Evolutionary conservation across 2,797 vertebrate genomes (phyloP), one percentile per base, ranked within the genome.

Genomic region (Anas flavirostris): DNA sequence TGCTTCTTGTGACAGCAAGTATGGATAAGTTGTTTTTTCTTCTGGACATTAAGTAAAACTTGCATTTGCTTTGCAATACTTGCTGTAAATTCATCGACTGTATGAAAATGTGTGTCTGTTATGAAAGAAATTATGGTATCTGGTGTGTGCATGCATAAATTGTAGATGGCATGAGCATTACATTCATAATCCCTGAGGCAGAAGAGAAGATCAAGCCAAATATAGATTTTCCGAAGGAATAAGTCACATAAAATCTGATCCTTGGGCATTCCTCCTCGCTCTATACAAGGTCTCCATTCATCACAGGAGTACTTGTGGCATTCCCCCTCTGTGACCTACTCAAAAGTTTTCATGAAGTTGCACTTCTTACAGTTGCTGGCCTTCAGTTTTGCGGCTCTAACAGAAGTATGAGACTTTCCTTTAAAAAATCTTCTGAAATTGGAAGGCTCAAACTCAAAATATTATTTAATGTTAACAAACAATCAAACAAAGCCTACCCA

Each of bases 181-280:
- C 73, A 37, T 63, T 62, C 77, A 14, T 92, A 93, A 94, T 86
- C 90, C 86, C 86, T 13, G 56, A 60, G 56, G 77, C 83, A 86
- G 80, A 93, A 86, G 86, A 90, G 88, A 91, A 95, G 95, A 94
- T 96, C 91, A 95, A 19, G 74, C 91, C 67, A 43, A 60, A 86
- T 90, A 90, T 94, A 96, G 91, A 82, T 90, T 95, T 96, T 94
- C 96, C 33, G 1, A 58, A 90, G 88, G 88, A 86, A 93, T 94
- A 94, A 94, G 86, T 94, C 85, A 88, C 55, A 82, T 82, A 96
- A 86, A 96, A 96, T 31, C 88, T 96, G 96, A 96, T 95, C 96
- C 94, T 72, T 81, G 90, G 74, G 35, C 80, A 76, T 91, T 88
- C 90, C 74, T 90, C 77, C 59, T 53, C 64, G 64, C 78, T 91